Evolutionary conservation across 37 sponge, comb jelly and placozoan genomes (phyloP).

Genomic region (Eunapius fragilis): DNA sequence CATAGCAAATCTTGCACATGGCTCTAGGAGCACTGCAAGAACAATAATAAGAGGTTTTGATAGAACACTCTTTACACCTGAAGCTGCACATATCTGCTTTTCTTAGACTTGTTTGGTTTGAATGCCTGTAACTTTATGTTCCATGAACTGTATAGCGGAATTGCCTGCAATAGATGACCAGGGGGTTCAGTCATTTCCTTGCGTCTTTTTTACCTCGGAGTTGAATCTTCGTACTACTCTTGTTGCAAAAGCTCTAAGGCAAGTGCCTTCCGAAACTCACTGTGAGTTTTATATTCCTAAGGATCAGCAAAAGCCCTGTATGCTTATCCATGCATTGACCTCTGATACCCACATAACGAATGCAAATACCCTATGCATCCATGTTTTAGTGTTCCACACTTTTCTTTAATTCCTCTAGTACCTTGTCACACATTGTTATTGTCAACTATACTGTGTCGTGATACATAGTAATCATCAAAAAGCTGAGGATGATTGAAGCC

Average conservation of each 20-base stretch:
- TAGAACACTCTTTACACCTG: background rate
- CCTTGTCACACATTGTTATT: background rate
- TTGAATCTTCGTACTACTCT: background rate
- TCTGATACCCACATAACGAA: background rate
- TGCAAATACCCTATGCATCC: background rate
- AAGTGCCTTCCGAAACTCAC: background rate
- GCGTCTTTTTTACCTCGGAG: background rate
- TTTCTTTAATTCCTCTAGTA: background rate
- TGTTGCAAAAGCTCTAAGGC: background rate
- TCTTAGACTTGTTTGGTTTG: background rate
- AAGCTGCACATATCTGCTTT: background rate
- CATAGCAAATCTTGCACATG: background rate
- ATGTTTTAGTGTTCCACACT: background rate
- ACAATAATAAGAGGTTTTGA: background rate
- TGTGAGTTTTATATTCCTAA: background rate
- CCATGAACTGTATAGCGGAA: background rate
- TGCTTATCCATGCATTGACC: background rate
- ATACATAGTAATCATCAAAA: background rate
- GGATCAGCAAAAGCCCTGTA: background rate
- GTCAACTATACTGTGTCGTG: background rate
- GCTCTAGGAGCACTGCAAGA: background rate
- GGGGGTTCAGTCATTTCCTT: background rate
- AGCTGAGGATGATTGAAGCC: background rate
- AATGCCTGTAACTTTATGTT: background rate
- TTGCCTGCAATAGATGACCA: background rate